These are phyloP conservation scores for Drosophila bunnanda DNA, from an alignment of 2,888 invertebrate genomes.

Conservation along the genomic window DNA sequence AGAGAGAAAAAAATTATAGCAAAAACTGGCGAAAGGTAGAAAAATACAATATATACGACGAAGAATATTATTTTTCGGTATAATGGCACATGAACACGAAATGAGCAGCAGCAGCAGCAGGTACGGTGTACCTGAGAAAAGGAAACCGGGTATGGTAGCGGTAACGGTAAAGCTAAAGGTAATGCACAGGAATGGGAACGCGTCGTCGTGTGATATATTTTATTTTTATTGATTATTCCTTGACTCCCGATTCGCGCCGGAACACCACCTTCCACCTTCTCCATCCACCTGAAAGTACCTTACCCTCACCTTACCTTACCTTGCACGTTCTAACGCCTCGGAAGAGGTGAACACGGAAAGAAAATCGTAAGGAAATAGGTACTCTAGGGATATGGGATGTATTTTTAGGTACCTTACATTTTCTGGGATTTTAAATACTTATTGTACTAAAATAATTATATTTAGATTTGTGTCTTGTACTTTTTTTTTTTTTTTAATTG, in stretches of 20 bases:
- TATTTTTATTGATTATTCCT: slow-evolving; percentile 79
- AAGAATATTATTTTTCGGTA: slow-evolving; percentile 77
- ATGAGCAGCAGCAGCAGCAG: slow-evolving; percentile 66
- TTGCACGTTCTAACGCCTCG: too few relatives aligned
- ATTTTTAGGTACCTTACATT: not conserved
- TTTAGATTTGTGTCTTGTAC: too few relatives aligned
- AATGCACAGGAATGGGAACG: slow-evolving; percentile 33
- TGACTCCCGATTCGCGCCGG: slow-evolving; percentile 45
- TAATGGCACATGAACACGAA: slow-evolving; percentile 79
- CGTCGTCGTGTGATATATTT: slow-evolving; percentile 75
- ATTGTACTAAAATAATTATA: too few relatives aligned
- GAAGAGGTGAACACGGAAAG: not conserved
- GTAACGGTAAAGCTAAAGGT: slow-evolving; percentile 20
- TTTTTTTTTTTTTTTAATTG: too few relatives aligned
- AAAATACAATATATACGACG: slow-evolving; percentile 42
- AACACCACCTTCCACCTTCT: slow-evolving; percentile 4
- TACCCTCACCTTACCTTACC: not conserved
- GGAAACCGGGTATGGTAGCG: slow-evolving; percentile 12
- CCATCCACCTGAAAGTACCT: not conserved
- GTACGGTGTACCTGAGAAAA: slow-evolving; percentile 19
- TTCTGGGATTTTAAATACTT: not conserved
- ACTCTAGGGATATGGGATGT: not conserved
- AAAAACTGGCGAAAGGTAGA: slow-evolving; percentile 42
- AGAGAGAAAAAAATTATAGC: slow-evolving; percentile 28
- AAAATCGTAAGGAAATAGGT: not conserved